Conservation (phyloP, 1,140 invertebrate species). For the Akabosia matsudoensis region DNA sequence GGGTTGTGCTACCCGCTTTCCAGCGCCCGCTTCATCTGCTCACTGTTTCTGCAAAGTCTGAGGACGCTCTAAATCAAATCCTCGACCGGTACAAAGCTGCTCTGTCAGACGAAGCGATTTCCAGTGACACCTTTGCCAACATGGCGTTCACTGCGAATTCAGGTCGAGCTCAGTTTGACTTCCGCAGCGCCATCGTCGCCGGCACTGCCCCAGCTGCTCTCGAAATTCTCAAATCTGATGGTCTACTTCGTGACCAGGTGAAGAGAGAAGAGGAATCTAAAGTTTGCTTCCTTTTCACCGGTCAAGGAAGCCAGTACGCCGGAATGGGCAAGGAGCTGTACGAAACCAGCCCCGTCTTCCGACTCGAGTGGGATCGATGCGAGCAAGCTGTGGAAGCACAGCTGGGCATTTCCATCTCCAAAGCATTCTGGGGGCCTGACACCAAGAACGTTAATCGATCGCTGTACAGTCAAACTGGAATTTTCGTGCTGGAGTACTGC, state of each 20-base stretch:
- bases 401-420: background rate
- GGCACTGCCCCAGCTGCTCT: too few species aligned
- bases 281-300: conserved; percentile 4
- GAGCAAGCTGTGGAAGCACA: background rate
- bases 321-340: conserved; percentile 22
- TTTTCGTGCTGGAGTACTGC: conserved; percentile 34
- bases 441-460: background rate
- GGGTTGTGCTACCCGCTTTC: background rate
- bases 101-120: background rate
- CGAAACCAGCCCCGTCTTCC: conserved; percentile 26
- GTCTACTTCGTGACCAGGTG: too few species aligned
- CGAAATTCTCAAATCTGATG: background rate
- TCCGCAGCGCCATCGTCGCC: background rate
- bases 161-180: background rate
- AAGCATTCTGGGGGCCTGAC: background rate
- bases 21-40: background rate
- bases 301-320: background rate
- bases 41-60: background rate
- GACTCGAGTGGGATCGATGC: conserved; percentile 12
- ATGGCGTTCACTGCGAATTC: background rate
- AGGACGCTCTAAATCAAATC: background rate
- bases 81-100: background rate
- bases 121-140: background rate
- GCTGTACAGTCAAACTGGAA: conserved; percentile 29
- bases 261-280: background rate